Base-by-base conservation (phyloP, 2,888 invertebrate genomes). In the Gandaritis pyraliata region DNA sequence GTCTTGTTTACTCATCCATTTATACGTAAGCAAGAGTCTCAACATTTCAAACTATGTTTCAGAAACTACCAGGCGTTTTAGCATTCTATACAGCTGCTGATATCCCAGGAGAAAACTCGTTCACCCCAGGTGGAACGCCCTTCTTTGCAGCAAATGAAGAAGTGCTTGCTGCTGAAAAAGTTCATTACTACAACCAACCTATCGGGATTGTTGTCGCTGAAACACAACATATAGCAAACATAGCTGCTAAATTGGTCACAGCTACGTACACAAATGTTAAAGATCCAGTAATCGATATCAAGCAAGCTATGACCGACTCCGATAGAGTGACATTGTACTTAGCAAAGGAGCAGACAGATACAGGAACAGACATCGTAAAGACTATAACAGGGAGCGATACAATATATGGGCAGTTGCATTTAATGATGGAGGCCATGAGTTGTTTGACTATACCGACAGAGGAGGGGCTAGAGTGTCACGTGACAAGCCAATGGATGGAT, bases 351-450 rank as follows among this genome's bases (percentile, higher is more conserved):
- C 70, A 82, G 2, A 80, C 77, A 1, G 86, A 82, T 58, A 78
- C 50, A 43, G 90, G 90, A 1, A 76, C 70, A 1, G 83, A 94
- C 65, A 74, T 92, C 0, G 85, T 79, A 23, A 88, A 93, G 61
- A 66, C 82, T 6, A 88, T 93, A 7, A 77, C 72, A 64, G 96
- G 96, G 0, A 85, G 81, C 13, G 87, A 93, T 43, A 85, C 92
- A 33, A 79, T 93, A 53, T 94, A 93, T n/a, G 81, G 90, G 10
- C 96, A 97, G 75, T 95, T 95, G 74, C 96, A 96, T 81, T 95
- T 94, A 69, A 93, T 93, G 13, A 95, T 96, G 95, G 96, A 96
- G 78, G 93, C 94, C 0, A 94, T 95, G 63, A 90, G 90, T 0
- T 94, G 94, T 74, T 89, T 95, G 1, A 93, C 94, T 16, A 79